Evolutionary conservation across 2,888 invertebrate species (phyloP), one percentile per base, ranked within the genome.

Genomic region (Tenthredo mesomela): DNA sequence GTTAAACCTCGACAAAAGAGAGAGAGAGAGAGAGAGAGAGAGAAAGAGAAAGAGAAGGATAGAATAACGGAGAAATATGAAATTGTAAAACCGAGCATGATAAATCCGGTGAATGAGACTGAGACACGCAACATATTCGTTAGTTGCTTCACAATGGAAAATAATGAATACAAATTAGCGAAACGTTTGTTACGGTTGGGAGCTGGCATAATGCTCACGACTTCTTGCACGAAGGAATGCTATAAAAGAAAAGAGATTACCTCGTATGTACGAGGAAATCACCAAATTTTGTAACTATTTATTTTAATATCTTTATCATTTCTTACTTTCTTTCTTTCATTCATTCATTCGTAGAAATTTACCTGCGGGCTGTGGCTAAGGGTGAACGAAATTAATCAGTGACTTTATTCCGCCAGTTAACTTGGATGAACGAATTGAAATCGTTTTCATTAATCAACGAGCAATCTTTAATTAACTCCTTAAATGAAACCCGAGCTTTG

Each of bases 101-200:
- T 80, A 80, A 80, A 80, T 80, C 40, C 61, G 37, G 80, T 3
- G 58, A 80, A 80, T 61, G 80, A 61, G 37, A 40, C 80, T 37
- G 61, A 61, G 40, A 80, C 80, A 80, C 80, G 80, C 80, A 80
- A 80, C 80, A 80, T 61, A 80, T 80, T 80, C 80, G 80, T 80
- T 80, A 80, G 80, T 80, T 61, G 80, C 40, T 61, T 80, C 61
- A 80, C 80, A 61, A 80, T 80, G 40, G 80, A 61, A 80, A 80
- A 15, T 80, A 80, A 80, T 80, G 80, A 80, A 80, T 80, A 80
- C 80, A 80, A 80, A 80, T 80, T 80, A 80, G 80, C 37, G 80
- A 80, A 80, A 80, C 80, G 80, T 80, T 80, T 80, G 80, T 80
- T 80, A 58, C 80, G 80, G 37, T 80, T 15, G 61, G 40, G 21